Conservation (phyloP, 2,113 vertebrate genomes). For the Neotoma lepida region DNA sequence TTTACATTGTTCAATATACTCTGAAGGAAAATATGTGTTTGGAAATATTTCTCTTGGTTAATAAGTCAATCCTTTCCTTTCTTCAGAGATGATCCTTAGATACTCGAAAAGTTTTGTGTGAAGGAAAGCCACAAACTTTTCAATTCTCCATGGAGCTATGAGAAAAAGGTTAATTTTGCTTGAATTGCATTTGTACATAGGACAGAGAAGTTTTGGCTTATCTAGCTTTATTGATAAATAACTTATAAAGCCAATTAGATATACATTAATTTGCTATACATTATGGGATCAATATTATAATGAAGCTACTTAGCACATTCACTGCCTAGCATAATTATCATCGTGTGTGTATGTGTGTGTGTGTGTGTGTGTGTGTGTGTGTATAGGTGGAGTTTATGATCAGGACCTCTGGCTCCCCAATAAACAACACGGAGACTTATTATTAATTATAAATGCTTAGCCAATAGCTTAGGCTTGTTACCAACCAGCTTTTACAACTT, state of each 20-base stretch:
- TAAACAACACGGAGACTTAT: too few relatives aligned
- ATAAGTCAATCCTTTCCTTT: neutral
- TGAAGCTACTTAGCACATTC: neutral
- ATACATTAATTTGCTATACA: neutral
- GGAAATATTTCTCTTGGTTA: constrained; percentile 54
- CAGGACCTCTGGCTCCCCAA: too few relatives aligned
- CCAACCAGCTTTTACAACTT: too few relatives aligned
- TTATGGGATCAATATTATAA: neutral
- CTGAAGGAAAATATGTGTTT: constrained; percentile 30
- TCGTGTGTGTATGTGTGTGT: neutral
- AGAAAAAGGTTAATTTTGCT: constrained; percentile 29
- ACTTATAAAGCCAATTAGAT: neutral
- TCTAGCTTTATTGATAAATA: neutral
- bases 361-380: neutral
- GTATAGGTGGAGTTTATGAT: neutral
- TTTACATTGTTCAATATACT: constrained; percentile 54
- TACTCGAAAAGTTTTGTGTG: constrained; percentile 1
- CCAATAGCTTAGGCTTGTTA: too few relatives aligned
- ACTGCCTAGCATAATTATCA: neutral
- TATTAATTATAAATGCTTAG: too few relatives aligned
- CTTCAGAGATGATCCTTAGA: neutral
- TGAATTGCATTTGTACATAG: constrained; percentile 18
- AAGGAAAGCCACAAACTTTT: neutral
- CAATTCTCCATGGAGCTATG: neutral
- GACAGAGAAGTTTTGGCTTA: neutral